These are phyloP conservation scores for Pteruthius melanotis DNA, from an alignment of 2,113 vertebrate species.

Conservation along the genomic window DNA sequence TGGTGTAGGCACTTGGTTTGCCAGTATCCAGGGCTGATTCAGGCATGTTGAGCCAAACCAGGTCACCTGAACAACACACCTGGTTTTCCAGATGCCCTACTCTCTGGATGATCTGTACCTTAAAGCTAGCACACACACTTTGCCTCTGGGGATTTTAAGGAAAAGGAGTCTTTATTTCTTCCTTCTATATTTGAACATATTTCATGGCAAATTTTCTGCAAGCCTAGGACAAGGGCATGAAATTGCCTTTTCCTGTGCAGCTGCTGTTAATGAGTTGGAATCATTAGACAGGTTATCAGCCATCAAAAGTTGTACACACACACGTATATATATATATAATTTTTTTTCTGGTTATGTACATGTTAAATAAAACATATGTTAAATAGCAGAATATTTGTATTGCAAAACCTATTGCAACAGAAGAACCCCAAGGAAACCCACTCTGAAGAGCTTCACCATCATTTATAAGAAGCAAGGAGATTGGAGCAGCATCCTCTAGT, in stretches of 20 bases:
- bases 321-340: not conserved
- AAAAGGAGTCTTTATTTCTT: not conserved
- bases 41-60: not conserved
- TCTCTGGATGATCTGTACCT: not conserved
- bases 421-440: not conserved
- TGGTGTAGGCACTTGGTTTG: not conserved
- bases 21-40: not conserved
- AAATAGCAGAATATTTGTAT: conserved; percentile 68
- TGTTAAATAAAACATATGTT: conserved; percentile 65
- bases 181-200: not conserved
- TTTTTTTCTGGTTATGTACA: conserved; percentile 63
- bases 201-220: not conserved
- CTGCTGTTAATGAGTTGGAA: not conserved
- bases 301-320: not conserved
- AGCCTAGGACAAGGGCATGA: not conserved
- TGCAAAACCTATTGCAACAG: conserved; percentile 31
- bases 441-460: not conserved
- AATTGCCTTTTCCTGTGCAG: not conserved
- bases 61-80: not conserved
- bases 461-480: not conserved
- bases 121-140: not conserved
- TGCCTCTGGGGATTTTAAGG: not conserved
- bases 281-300: not conserved
- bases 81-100: not conserved
- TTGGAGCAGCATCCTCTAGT: conserved; percentile 58